Conservation (phyloP, 2,797 vertebrate species). For the Discoglossus pictus region DNA sequence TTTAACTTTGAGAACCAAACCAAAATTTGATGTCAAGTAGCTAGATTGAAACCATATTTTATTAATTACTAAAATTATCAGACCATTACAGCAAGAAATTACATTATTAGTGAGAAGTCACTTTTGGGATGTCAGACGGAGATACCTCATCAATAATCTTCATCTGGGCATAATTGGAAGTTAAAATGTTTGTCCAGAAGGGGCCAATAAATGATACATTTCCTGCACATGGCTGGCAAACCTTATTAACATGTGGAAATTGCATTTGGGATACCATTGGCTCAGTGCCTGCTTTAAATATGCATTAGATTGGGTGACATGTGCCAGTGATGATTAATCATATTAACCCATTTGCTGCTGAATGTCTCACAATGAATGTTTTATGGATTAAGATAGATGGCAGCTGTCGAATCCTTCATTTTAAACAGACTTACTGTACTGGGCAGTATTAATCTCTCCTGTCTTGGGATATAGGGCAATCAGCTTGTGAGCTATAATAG, state of each 20-base stretch:
- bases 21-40: no score
- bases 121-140: no score
- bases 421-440: not conserved
- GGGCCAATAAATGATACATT: slow-evolving; percentile 54
- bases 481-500: not conserved
- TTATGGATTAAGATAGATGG: not conserved
- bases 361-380: not conserved
- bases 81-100: slow-evolving; percentile 49
- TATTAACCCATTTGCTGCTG: slow-evolving; percentile 30
- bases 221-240: slow-evolving; percentile 55
- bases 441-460: slow-evolving; percentile 2
- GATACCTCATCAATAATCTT: slow-evolving; percentile 55
- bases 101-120: slow-evolving; percentile 64
- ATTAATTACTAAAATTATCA: slow-evolving; percentile 53
- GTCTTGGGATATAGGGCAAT: not conserved
- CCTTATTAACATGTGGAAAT: slow-evolving; percentile 60
- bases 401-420: not conserved
- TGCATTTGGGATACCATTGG: slow-evolving; percentile 54
- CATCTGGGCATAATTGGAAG: slow-evolving; percentile 62
- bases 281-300: slow-evolving; percentile 52
- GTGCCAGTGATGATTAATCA: slow-evolving; percentile 41
- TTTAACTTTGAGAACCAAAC: no score
- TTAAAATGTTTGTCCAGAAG: slow-evolving; percentile 56
- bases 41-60: not conserved
- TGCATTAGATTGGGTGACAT: slow-evolving; percentile 30